A percentile compares a stretch with the other conserved stretches of the same genome.
These are phyloP conservation scores for rabbit (Oryctolagus cuniculus) DNA, from an alignment of 2,113 vertebrate species.

Conservation along the genomic window mOryCun1.1 NC_091440.1:41100501-41101000, in stretches of 20 bases:
- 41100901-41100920: neutral
- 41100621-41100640: slow-evolving; percentile 1
- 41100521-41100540: too few species aligned
- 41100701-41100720: neutral
- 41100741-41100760: neutral
- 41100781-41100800: neutral
- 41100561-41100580: slow-evolving; percentile 49
- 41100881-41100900: neutral
- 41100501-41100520: too few species aligned
- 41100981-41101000: neutral
- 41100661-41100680: neutral
- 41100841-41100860: neutral
- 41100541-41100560: slow-evolving; percentile 6
- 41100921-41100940: neutral
- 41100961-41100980: fast-evolving
- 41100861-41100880: neutral
- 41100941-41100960: neutral
- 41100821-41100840: neutral
- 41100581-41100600: neutral
- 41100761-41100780: neutral
- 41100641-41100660: slow-evolving; percentile 14
- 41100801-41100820: neutral
- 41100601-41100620: neutral
- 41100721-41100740: slow-evolving; percentile 20
- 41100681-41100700: neutral